These are phyloP conservation scores for Tortrix viridana DNA, from an alignment of 2,888 invertebrate genomes.

Conservation along the genomic window DNA sequence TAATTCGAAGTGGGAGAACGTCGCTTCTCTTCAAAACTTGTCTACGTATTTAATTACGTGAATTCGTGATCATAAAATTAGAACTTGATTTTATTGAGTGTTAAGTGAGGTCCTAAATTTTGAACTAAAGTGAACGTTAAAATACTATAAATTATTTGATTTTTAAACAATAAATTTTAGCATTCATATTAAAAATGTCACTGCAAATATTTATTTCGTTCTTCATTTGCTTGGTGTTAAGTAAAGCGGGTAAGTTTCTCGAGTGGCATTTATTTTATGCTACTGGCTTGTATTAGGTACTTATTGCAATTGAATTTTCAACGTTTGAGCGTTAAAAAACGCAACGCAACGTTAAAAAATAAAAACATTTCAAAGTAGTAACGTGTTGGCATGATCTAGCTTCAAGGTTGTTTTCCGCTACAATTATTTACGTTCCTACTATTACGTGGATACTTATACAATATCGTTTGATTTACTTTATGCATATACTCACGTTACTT, in stretches of 20 bases:
- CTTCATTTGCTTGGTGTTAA: slow-evolving; percentile 23
- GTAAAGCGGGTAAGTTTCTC: slow-evolving; percentile 20
- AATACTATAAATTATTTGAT: background rate
- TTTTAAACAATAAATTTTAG: background rate
- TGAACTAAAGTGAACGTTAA: slow-evolving; percentile 17
- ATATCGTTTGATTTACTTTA: too few species aligned
- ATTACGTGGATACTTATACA: background rate
- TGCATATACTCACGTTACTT: background rate
- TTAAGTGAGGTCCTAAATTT: slow-evolving; percentile 5
- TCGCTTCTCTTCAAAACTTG: slow-evolving; percentile 43
- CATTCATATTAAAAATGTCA: slow-evolving; percentile 14
- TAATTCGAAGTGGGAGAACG: slow-evolving; percentile 41
- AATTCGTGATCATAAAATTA: slow-evolving; percentile 27
- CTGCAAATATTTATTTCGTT: slow-evolving; percentile 20
- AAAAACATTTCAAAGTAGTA: slow-evolving; percentile 7
- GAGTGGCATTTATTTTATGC: background rate
- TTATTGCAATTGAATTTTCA: too few species aligned
- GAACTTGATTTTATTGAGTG: slow-evolving; percentile 5
- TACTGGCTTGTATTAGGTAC: too few species aligned
- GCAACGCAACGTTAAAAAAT: too few species aligned
- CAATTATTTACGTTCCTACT: slow-evolving; percentile 8
- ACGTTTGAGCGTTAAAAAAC: too few species aligned
- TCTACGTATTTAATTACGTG: slow-evolving; percentile 54
- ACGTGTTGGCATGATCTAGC: slow-evolving; percentile 19
- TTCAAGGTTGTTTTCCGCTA: slow-evolving; percentile 25